phyloP scores from a whole-genome alignment of 2,113 vertebrate species.

The Machaerirhynchus nigripectus region DNA sequence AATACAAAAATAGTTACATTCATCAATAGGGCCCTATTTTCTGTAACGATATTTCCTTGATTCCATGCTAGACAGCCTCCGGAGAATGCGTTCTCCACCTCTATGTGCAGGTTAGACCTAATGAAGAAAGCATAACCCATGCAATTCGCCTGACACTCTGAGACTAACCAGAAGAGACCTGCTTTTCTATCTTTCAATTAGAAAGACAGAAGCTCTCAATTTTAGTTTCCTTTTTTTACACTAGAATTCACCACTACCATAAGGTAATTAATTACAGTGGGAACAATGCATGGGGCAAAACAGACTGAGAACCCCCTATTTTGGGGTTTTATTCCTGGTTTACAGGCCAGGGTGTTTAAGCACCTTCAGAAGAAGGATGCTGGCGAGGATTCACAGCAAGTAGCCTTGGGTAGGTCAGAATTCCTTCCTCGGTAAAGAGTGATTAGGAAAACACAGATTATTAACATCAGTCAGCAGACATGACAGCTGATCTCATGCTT shows the following conservation, averaged over 20 bases:
- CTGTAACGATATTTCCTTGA: neutral
- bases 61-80: neutral
- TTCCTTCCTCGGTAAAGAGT: neutral
- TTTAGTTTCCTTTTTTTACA: neutral
- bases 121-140: neutral
- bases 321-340: neutral
- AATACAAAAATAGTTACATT: neutral
- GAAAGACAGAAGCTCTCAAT: neutral
- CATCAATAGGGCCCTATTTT: neutral
- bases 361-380: neutral
- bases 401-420: conserved; percentile 5
- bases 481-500: conserved; percentile 46
- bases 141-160: neutral
- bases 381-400: neutral
- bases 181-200: neutral
- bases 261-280: neutral
- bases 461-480: conserved; percentile 51
- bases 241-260: neutral
- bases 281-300: neutral
- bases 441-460: conserved; percentile 46
- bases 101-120: neutral
- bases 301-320: neutral
- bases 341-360: neutral
- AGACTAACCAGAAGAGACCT: neutral
- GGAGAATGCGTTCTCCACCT: neutral